Conservation (phyloP, 2,888 invertebrate genomes). For the Syrista parreyssii region DNA sequence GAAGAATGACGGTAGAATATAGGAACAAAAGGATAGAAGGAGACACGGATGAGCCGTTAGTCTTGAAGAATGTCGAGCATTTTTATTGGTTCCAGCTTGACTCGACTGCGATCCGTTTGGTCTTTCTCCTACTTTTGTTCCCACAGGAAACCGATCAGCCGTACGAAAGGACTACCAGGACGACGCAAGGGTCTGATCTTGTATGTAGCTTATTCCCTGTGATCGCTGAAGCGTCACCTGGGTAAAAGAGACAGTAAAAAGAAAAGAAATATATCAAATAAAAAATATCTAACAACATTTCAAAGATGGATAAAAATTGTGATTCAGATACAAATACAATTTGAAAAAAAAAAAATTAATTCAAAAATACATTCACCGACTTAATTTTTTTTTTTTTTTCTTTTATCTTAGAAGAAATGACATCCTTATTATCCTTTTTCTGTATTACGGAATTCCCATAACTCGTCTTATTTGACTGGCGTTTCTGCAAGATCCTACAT, state of each 20-base stretch:
- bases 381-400: constrained; percentile 11
- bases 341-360: too few species aligned
- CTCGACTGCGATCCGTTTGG: constrained; percentile 19
- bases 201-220: constrained; percentile 32
- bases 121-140: constrained; percentile 22
- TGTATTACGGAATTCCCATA: too few species aligned
- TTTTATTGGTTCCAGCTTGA: constrained; percentile 56
- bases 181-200: constrained; percentile 28
- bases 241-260: constrained; percentile 28
- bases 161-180: constrained; percentile 27
- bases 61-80: constrained; percentile 61
- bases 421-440: constrained; percentile 44
- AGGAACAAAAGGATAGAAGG: constrained; percentile 34
- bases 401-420: constrained; percentile 31
- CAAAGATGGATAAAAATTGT: too few species aligned
- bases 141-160: constrained; percentile 35
- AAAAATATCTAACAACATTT: constrained; percentile 21
- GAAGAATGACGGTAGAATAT: constrained; percentile 28
- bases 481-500: not conserved
- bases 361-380: too few species aligned
- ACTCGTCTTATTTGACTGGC: too few species aligned
- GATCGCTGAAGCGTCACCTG: constrained; percentile 35
- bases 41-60: constrained; percentile 60
- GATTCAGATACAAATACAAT: too few species aligned
- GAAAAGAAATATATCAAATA: constrained; percentile 1